Conservation (phyloP, 2,113 vertebrate species). For the Chaetura pelagica region DNA sequence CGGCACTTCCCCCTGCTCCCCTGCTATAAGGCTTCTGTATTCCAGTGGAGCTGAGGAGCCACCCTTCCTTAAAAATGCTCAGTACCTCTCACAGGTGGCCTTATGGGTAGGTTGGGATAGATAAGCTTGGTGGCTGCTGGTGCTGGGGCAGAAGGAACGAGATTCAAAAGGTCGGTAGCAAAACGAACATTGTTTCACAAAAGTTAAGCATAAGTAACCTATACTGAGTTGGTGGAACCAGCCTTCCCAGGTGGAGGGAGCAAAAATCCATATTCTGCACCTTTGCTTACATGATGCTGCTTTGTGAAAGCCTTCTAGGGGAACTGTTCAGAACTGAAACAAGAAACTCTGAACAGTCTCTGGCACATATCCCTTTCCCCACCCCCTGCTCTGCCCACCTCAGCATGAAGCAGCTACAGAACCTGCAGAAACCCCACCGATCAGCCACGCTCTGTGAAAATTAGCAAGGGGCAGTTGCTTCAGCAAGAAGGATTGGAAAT, state of each 20-base stretch:
- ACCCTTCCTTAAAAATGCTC: not conserved
- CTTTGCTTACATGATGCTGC: not conserved
- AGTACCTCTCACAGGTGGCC: not conserved
- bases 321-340: not conserved
- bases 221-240: not conserved
- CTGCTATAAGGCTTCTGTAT: not conserved
- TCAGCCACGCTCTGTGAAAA: not conserved
- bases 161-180: not conserved
- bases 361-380: not conserved
- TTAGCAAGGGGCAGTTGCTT: conserved; percentile 1
- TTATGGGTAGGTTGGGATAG: not conserved
- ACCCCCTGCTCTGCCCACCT: not conserved
- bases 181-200: not conserved
- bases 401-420: not conserved
- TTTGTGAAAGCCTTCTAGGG: not conserved
- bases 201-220: not conserved
- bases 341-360: not conserved
- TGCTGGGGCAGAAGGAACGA: not conserved
- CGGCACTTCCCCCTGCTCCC: rapidly evolving
- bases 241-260: not conserved
- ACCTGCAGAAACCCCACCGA: not conserved
- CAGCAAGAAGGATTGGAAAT: conserved; percentile 9
- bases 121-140: not conserved
- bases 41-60: not conserved
- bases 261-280: not conserved